A percentile compares a stretch with the other conserved stretches of the same genome.
phyloP scores from a whole-genome alignment of 2,888 invertebrate genomes.

The Tachina grossa region DNA sequence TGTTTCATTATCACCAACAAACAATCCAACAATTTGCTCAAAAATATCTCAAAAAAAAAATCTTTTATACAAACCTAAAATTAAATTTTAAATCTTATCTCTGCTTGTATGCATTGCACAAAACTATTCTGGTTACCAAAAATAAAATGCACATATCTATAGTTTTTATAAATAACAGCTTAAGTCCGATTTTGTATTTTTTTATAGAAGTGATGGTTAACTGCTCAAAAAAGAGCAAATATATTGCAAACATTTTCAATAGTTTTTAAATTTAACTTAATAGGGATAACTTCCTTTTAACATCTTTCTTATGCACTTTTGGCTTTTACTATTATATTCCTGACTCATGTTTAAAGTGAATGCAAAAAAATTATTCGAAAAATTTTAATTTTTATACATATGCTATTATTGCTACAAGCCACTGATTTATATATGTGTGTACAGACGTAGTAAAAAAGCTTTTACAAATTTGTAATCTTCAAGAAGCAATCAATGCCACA shows the following conservation, averaged over 20 bases:
- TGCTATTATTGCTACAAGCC: not conserved
- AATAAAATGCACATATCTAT: not conserved
- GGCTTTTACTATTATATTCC: too few species aligned
- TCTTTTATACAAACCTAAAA: not conserved
- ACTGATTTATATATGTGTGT: not conserved
- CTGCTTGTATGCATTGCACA: not conserved
- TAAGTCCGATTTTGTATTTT: not conserved
- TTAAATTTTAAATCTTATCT: not conserved
- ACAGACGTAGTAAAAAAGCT: slow-evolving; percentile 21
- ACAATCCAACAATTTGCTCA: slow-evolving; percentile 41
- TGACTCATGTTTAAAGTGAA: too few species aligned
- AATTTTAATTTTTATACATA: not conserved
- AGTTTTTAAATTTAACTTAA: too few species aligned
- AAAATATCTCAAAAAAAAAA: slow-evolving; percentile 25
- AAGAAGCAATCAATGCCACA: slow-evolving; percentile 61
- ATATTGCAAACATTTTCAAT: too few species aligned
- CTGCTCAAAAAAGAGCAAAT: too few species aligned
- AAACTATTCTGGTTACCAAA: not conserved
- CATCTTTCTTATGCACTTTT: too few species aligned
- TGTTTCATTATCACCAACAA: slow-evolving; percentile 41
- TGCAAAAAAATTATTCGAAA: too few species aligned
- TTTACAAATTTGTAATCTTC: slow-evolving; percentile 54
- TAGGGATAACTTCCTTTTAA: too few species aligned
- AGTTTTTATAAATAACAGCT: slow-evolving; percentile 2
- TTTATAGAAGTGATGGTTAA: not conserved